phyloP scores from a whole-genome alignment of 2,888 invertebrate genomes.

The Saturnia japonica region DNA sequence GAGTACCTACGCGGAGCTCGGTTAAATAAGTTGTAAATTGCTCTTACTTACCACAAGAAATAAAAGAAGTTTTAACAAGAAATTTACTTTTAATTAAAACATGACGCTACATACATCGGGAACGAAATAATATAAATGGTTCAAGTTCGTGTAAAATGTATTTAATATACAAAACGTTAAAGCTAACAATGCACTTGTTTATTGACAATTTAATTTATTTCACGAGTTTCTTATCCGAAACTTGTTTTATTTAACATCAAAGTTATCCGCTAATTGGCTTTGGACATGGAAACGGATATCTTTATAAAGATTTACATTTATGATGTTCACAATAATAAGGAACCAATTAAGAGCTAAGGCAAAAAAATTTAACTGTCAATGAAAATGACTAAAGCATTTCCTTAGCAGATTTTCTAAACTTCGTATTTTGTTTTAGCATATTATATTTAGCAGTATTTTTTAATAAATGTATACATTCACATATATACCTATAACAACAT shows the following conservation, averaged over 20 bases:
- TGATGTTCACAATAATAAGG: neutral
- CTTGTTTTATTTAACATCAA: conserved; percentile 69
- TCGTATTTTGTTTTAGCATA: neutral
- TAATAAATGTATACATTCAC: neutral
- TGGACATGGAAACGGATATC: conserved; percentile 42
- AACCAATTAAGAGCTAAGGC: neutral
- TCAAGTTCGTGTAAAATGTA: neutral
- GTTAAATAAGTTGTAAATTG: no score
- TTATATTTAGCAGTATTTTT: neutral
- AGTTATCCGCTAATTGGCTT: conserved; percentile 70
- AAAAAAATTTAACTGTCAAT: neutral
- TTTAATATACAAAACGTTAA: neutral
- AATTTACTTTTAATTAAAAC: no score
- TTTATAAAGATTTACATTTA: conserved; percentile 29
- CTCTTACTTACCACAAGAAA: no score
- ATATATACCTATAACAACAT: no score
- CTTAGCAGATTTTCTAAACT: neutral
- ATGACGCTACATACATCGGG: neutral
- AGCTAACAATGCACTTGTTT: conserved; percentile 38
- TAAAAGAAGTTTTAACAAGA: no score
- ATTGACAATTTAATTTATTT: conserved; percentile 74
- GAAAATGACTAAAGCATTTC: neutral
- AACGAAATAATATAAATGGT: neutral
- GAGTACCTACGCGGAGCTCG: no score
- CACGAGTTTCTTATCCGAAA: conserved; percentile 67